Conservation (phyloP, 2,113 vertebrate genomes). For the Crotalus helleri region DNA sequence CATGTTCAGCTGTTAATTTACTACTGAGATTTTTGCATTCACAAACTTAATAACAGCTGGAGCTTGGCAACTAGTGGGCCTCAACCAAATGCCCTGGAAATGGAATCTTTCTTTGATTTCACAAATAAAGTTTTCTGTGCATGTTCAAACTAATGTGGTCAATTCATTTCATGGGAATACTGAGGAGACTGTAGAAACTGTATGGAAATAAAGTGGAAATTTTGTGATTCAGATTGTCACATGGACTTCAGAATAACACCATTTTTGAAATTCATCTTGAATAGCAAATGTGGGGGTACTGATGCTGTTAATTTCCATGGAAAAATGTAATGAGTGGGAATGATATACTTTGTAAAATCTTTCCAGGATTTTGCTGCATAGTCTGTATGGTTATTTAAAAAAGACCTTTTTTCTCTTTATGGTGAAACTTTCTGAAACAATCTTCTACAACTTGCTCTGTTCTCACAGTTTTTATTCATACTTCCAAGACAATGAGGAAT, state of each 20-base stretch:
- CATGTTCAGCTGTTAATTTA: conserved; percentile 54
- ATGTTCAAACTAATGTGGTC: not conserved
- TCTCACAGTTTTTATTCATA: not conserved
- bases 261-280: not conserved
- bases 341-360: not conserved
- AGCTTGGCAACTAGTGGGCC: conserved; percentile 27
- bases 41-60: conserved; percentile 32
- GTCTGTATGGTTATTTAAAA: not conserved
- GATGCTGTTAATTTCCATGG: not conserved
- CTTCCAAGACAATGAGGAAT: not conserved
- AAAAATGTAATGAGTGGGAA: not conserved
- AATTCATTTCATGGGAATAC: not conserved
- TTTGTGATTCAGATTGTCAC: not conserved
- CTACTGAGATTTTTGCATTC: conserved; percentile 44
- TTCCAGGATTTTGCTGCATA: not conserved
- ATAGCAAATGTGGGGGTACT: not conserved
- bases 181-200: not conserved
- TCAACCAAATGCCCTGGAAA: conserved; percentile 17
- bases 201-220: not conserved
- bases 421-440: not conserved
- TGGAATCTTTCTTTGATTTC: conserved; percentile 23
- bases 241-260: not conserved
- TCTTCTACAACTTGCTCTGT: not conserved
- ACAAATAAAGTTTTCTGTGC: conserved; percentile 1
- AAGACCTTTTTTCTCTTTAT: not conserved